phyloP scores from a whole-genome alignment of 2,888 invertebrate species.

The Keiferia lycopersicella region DNA sequence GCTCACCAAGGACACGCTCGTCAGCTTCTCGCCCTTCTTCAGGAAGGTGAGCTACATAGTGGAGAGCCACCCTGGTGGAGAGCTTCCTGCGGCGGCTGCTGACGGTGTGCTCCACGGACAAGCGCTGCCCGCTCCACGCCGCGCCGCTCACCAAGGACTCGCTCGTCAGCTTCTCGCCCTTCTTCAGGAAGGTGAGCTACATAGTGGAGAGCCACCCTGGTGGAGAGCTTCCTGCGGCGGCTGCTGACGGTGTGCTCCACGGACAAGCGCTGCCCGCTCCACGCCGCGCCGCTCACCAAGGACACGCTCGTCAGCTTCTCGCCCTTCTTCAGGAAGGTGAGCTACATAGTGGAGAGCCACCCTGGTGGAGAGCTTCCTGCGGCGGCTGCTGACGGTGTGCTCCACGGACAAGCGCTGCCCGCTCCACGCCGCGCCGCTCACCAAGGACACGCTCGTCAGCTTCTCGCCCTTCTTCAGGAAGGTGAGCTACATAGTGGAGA shows the following conservation, averaged over 20 bases:
- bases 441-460: constrained; percentile 85
- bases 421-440: constrained; percentile 82
- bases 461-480: constrained; percentile 93
- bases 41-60: too few relatives aligned
- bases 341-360: constrained; percentile 75
- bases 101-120: constrained; percentile 85
- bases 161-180: constrained; percentile 89
- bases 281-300: constrained; percentile 82
- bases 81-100: constrained; percentile 88
- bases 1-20: constrained; percentile 85
- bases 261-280: constrained; percentile 86
- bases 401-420: constrained; percentile 86
- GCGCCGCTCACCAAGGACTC: constrained; percentile 84
- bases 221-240: constrained; percentile 88
- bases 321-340: constrained; percentile 89
- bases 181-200: constrained; percentile 91
- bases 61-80: constrained; percentile 88
- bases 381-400: constrained; percentile 86
- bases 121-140: constrained; percentile 85
- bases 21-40: constrained; percentile 91
- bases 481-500: too few relatives aligned
- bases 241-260: constrained; percentile 86
- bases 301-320: constrained; percentile 88
- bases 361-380: constrained; percentile 88
- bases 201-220: too few relatives aligned